Evolutionary conservation across 2,113 vertebrate species (phyloP), one percentile per base, ranked within the genome.

Genomic region (Spheniscus mendiculus): DNA sequence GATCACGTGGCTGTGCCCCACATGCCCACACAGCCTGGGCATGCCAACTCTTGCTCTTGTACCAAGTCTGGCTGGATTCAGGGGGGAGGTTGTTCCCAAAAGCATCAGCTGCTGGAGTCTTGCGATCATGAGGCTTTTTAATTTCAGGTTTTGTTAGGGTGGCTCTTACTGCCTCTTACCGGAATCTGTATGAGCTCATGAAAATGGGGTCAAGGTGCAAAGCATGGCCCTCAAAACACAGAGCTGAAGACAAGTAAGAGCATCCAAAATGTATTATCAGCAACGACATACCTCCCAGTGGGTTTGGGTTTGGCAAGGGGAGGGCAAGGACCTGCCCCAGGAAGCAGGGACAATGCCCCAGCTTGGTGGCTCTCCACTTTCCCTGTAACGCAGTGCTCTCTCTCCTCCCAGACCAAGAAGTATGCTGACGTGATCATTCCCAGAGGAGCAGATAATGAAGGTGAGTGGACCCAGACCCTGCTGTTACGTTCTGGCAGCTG

Each of bases 371-470:
- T 45, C 34, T 62, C 69, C 11, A 7, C 22, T 83, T 82, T 44
- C 27, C 12, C 45, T 5, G 3, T 97, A 96, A 97, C 40, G 1
- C 42, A 5, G 44, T 56, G 74, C 50, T 82, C 36, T 67, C 78
- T 95, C 93, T 97, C 87, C 62, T 93, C 34, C 20, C 93, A 99
- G 99, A 99, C 99, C n/a, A 99, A 99, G 98, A 99, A 99, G 90
- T 99, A 99, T 7, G 99, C 99, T 12, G 99, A 99, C 0, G 99
- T 99, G 95, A 99, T 99, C 95, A 99, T 99, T 98, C 99, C 99
- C 45, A 98, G 99, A 90, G 99, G 99, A 89, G 99, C 99, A 69
- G 99, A 99, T 89, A 99, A 99, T 66, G 98, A 99, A 67, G 99
- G 99, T 99, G 97, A 99, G 98, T 93, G n/a, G 56, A 32, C 25